Base-by-base conservation (phyloP, 2,888 invertebrate genomes). In the Dione juno region DNA sequence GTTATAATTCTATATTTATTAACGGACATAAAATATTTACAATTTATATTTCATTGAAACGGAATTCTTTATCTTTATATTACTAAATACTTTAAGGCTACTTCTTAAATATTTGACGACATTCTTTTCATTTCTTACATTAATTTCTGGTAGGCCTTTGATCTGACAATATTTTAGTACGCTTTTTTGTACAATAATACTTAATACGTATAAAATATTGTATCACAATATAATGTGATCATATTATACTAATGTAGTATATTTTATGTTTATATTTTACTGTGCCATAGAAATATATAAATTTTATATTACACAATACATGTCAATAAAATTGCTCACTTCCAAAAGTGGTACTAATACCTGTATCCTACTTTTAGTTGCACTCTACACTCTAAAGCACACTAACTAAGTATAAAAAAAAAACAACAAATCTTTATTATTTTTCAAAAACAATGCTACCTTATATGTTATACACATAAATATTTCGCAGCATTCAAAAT, bases 171-270 rank as follows among this genome's bases (percentile, higher is more conserved):
- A 28, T 54, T 54, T n/a, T 54, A 3, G 5, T 10, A 5, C n/a
- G 1, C n/a, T 35, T 37, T 5, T 54, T 54, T 54, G 54, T 54
- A 37, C 54, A 35, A n/a, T 28, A n/a, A n/a, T n/a, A n/a, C n/a
- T n/a, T n/a, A n/a, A 19, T 50, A 11, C 10, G 3, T 50, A 54
- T 37, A 35, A 35, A 54, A 54, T 54, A 54, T 16, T 54, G 10
- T n/a, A 54, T n/a, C n/a, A n/a, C 54, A 54, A 54, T 35, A n/a
- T 19, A 19, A 19, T 48, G 16, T 48, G n/a, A 2, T 45, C 16
- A 45, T 28, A 14, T 53, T 53, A 35, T 35, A 53, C n/a, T 53
- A 35, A 53, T 35, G n/a, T 54, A 54, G 35, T 54, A 54, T 19
- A 40, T 45, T 45, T 45, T 6, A 48, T 8, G n/a, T 52, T 52